Evolutionary conservation across 1,140 invertebrate species (phyloP), one percentile per base, ranked within the genome.

Genomic region (Tenebrio molitor): DNA sequence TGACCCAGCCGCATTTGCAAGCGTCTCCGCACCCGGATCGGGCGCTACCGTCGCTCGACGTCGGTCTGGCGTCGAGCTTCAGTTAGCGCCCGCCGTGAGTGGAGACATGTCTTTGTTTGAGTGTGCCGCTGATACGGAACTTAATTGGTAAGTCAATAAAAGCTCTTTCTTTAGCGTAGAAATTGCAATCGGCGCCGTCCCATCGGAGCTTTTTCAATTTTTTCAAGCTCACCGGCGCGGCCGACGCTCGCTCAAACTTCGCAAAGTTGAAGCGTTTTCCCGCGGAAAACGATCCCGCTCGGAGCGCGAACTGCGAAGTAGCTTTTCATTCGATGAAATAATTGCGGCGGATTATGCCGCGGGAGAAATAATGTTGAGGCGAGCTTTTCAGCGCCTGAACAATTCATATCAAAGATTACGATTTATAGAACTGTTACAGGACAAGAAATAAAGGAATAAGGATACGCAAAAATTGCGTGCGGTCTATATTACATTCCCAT

Each of bases 31-130:
- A 74, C 67, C 71, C 64, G 69, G 76, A 65, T 75, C 78, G 75
- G 78, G 80, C 81, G 81, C 80, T 80, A 74, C 75, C 77, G 79
- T 81, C 81, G 81, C 72, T 69, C 75, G 74, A 71, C 75, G 76
- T 69, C 74, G 71, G 62, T 53, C 53, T 41, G 72, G 74, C 80
- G 79, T 75, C 79, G 77, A 76, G 76, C 79, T 76, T 77, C 77
- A 81, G 81, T 82, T 76, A 79, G 78, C 78, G 78, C 74, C 75
- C 33, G 77, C 71, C 77, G 79, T 74, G 78, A 74, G 80, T 79
- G 78, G 76, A 78, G 81, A 75, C 69, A 82, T 82, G 81, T 78
- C 77, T 81, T 81, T 81, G 80, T 75, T 71, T 77, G 53, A 74
- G 72, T 76, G 76, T 81, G 75, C 70, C 73, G 71, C 77, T 73